Percentiles rank a stretch among this genome's conserved stretches.
phyloP scores from a whole-genome alignment of 2,797 vertebrate species.

The Paedocypris micromegethes region DNA sequence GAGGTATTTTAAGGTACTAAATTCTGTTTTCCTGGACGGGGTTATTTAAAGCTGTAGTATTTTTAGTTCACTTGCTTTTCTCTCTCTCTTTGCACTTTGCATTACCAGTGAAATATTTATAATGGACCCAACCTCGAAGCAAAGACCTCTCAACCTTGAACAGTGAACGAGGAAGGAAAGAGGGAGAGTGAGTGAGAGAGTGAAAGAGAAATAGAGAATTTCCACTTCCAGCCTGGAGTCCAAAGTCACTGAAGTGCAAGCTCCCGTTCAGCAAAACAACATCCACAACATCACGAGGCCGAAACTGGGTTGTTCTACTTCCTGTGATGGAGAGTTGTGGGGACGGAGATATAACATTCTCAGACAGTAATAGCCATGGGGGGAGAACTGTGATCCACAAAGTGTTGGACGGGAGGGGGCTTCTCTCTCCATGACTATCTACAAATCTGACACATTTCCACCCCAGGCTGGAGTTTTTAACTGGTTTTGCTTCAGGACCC shows the following conservation, averaged over 20 bases:
- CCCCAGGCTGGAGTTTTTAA: constrained; percentile 8
- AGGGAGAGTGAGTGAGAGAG: too few species aligned
- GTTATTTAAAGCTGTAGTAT: constrained; percentile 45
- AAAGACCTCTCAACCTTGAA: constrained; percentile 42
- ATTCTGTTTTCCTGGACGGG: constrained; percentile 27
- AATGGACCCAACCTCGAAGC: constrained; percentile 35
- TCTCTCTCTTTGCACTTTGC: constrained; percentile 29
- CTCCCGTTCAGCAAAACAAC: constrained; percentile 42
- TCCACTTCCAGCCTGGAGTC: constrained; percentile 42
- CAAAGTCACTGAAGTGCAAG: constrained; percentile 44
- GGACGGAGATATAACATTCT: constrained; percentile 43
- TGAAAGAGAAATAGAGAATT: not conserved
- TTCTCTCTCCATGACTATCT: constrained; percentile 32
- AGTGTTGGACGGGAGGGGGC: constrained; percentile 21
- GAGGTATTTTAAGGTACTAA: constrained; percentile 19
- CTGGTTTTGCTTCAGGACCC: constrained; percentile 15
- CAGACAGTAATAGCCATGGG: constrained; percentile 43
- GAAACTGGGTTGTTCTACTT: constrained; percentile 34
- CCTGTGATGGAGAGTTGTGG: constrained; percentile 34
- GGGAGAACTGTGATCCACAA: constrained; percentile 30
- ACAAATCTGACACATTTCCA: constrained; percentile 32
- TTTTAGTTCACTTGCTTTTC: constrained; percentile 38
- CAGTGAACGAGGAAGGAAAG: constrained; percentile 1
- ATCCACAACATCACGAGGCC: constrained; percentile 41
- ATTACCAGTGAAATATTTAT: constrained; percentile 38